Evolutionary conservation across 2,888 invertebrate genomes (phyloP).

Genomic region (Eucera pruinosa): DNA sequence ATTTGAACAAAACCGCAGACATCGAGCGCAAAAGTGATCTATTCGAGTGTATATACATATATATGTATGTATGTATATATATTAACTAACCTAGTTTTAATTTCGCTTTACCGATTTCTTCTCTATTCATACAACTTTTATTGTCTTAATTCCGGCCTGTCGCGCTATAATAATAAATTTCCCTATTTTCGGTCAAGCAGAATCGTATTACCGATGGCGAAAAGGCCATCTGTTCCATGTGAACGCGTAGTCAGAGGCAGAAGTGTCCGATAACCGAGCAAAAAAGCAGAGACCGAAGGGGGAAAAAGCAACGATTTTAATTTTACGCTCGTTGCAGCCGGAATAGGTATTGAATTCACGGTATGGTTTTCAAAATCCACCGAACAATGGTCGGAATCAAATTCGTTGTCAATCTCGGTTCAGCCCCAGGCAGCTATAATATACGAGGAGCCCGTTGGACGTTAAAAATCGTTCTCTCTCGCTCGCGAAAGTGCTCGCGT

Average conservation of each 20-base stretch:
- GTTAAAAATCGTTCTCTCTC: slow-evolving; percentile 25
- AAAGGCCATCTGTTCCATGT: not conserved
- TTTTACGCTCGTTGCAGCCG: slow-evolving; percentile 37
- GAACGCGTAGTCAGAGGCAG: not conserved
- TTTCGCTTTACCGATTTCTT: too few species aligned
- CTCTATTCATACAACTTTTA: too few species aligned
- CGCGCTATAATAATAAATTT: too few species aligned
- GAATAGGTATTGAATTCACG: slow-evolving; percentile 24
- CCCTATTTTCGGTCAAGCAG: not conserved
- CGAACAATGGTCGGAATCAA: slow-evolving; percentile 37
- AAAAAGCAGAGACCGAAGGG: not conserved
- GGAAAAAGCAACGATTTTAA: slow-evolving; percentile 43
- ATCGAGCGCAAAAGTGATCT: too few species aligned
- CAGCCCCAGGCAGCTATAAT: slow-evolving; percentile 28
- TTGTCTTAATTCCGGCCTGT: too few species aligned
- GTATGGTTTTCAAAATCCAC: slow-evolving; percentile 39
- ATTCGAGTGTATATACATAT: too few species aligned
- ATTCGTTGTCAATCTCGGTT: slow-evolving; percentile 50
- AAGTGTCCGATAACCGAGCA: slow-evolving; percentile 15
- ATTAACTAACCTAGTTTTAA: too few species aligned
- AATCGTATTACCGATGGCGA: slow-evolving; percentile 3
- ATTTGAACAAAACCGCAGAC: too few species aligned
- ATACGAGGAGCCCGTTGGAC: slow-evolving; percentile 15
- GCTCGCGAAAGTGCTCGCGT: not conserved
- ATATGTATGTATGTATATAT: too few species aligned